phyloP scores from a whole-genome alignment of 2,888 invertebrate species.

The Allophyes oxyacanthae region DNA sequence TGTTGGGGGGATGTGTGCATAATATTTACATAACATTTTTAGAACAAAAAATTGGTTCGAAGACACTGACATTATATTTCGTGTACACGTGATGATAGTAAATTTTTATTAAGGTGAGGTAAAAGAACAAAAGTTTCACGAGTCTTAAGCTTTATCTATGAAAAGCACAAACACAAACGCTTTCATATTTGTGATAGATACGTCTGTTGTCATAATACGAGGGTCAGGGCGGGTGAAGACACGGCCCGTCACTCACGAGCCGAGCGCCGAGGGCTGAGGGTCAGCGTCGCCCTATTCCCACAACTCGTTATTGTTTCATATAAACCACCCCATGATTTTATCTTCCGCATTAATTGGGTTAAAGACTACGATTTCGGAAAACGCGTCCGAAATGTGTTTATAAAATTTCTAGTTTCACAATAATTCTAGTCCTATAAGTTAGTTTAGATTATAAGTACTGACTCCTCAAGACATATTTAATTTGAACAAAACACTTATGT shows the following conservation, averaged over 20 bases:
- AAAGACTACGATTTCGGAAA: slow-evolving; percentile 41
- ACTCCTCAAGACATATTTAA: too few species aligned
- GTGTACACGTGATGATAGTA: too few species aligned
- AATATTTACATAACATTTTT: slow-evolving; percentile 2
- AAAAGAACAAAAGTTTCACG: too few species aligned
- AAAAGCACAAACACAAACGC: slow-evolving; percentile 44
- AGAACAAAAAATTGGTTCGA: not conserved
- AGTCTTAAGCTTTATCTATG: slow-evolving; percentile 37
- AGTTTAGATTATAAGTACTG: too few species aligned
- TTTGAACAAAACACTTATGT: too few species aligned
- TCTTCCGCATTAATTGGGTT: slow-evolving; percentile 64
- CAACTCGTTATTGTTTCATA: slow-evolving; percentile 80
- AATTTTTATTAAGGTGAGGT: too few species aligned
- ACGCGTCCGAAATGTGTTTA: slow-evolving; percentile 10
- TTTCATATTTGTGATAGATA: slow-evolving; percentile 44
- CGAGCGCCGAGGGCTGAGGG: slow-evolving; percentile 60
- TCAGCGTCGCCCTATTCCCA: slow-evolving; percentile 73
- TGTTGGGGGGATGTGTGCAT: slow-evolving; percentile 28
- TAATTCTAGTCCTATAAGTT: too few species aligned
- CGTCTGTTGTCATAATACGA: slow-evolving; percentile 51
- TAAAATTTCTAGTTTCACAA: not conserved
- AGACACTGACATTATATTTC: too few species aligned
- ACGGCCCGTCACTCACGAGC: slow-evolving; percentile 66
- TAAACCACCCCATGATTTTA: slow-evolving; percentile 72
- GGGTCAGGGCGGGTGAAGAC: slow-evolving; percentile 50